Evolutionary conservation across 2,113 vertebrate species (phyloP).

Genomic region (Mugil cephalus): DNA sequence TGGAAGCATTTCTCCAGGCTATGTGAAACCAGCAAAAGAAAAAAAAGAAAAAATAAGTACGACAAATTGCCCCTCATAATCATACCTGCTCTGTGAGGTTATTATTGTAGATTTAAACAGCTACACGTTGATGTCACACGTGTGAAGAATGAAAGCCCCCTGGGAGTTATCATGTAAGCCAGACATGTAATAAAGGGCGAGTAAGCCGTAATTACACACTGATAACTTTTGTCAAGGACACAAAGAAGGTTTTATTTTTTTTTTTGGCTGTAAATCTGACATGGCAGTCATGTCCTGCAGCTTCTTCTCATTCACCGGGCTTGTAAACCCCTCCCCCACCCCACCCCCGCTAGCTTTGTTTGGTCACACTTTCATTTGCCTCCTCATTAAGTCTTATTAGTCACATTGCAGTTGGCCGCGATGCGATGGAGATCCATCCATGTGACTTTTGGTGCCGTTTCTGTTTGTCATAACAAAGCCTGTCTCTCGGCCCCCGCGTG

Average conservation of each 20-base stretch:
- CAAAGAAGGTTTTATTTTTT: slow-evolving; percentile 48
- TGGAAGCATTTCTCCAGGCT: slow-evolving; percentile 55
- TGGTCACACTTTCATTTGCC: slow-evolving; percentile 53
- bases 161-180: slow-evolving; percentile 59
- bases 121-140: slow-evolving; percentile 40
- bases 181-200: slow-evolving; percentile 70
- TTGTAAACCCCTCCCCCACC: slow-evolving; percentile 42
- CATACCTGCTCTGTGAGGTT: slow-evolving; percentile 55
- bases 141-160: slow-evolving; percentile 40
- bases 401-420: slow-evolving; percentile 27
- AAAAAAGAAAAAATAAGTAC: slow-evolving; percentile 61
- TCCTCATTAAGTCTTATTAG: slow-evolving; percentile 62
- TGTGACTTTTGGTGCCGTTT: slow-evolving; percentile 52
- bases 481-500: not conserved
- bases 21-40: slow-evolving; percentile 56
- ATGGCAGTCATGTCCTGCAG: slow-evolving; percentile 49
- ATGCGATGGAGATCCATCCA: slow-evolving; percentile 47
- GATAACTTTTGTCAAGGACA: slow-evolving; percentile 72
- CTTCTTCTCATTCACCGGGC: slow-evolving; percentile 7
- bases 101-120: slow-evolving; percentile 66
- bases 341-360: slow-evolving; percentile 51
- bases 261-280: slow-evolving; percentile 72
- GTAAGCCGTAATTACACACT: slow-evolving; percentile 70
- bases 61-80: slow-evolving; percentile 68
- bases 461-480: not conserved